Conservation (phyloP, 1,140 invertebrate genomes). For the Scylla paramamosain region DNA sequence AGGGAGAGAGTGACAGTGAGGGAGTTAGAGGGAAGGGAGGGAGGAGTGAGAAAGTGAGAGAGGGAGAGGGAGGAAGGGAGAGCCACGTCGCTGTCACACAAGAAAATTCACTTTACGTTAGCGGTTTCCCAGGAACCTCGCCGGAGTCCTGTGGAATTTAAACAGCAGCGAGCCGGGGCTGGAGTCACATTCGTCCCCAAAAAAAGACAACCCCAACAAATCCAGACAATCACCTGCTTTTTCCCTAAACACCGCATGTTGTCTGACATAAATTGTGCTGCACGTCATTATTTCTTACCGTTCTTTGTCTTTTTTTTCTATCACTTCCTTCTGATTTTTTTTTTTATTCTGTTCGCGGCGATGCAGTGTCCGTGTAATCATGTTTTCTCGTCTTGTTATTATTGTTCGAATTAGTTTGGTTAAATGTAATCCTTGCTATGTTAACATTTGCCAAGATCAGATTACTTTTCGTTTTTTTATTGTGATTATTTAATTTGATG, state of each 20-base stretch:
- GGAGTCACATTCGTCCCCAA: conserved; percentile 42
- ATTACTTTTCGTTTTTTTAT: too few species aligned
- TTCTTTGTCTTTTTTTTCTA: too few species aligned
- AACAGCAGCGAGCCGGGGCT: conserved; percentile 34
- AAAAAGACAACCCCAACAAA: conserved; percentile 45
- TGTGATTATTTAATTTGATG: too few species aligned
- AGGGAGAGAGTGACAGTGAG: not conserved
- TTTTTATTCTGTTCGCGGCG: not conserved
- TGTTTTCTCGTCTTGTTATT: too few species aligned
- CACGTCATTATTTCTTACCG: too few species aligned
- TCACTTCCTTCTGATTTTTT: not conserved
- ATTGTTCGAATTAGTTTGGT: too few species aligned
- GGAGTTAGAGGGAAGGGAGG: not conserved
- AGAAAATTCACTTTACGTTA: conserved; percentile 72
- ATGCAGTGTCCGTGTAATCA: too few species aligned
- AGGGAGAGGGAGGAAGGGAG: not conserved
- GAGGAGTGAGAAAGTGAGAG: not conserved
- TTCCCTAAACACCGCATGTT: not conserved
- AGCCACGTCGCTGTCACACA: conserved; percentile 58
- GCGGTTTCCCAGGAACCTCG: conserved; percentile 54
- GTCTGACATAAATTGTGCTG: too few species aligned
- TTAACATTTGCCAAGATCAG: too few species aligned
- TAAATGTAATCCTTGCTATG: too few species aligned
- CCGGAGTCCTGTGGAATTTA: conserved; percentile 55
- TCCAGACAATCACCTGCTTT: not conserved